Conservation (phyloP, 2,113 vertebrate genomes). For the Stercorarius parasiticus region DNA sequence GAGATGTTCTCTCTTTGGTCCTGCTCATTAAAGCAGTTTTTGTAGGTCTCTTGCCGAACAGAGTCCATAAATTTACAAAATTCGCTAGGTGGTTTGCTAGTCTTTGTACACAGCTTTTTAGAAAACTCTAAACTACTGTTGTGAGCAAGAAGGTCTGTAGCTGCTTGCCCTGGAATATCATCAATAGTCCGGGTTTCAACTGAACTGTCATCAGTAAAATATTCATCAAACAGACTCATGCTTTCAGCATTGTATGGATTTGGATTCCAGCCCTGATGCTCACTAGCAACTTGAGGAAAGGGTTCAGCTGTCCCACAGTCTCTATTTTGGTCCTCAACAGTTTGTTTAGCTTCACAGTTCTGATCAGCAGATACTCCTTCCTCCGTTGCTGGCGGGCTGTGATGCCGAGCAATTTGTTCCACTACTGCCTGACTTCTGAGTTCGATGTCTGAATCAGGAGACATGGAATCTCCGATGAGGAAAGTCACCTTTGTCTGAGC, state of each 20-base stretch:
- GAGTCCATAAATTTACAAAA: slow-evolving; percentile 78
- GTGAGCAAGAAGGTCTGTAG: slow-evolving; percentile 62
- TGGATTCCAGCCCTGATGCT: slow-evolving; percentile 81
- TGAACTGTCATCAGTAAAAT: slow-evolving; percentile 84
- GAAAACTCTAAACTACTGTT: slow-evolving; percentile 72
- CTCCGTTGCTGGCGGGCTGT: slow-evolving; percentile 77
- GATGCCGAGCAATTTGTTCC: slow-evolving; percentile 83
- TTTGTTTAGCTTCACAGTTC: slow-evolving; percentile 71
- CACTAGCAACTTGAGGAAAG: slow-evolving; percentile 74
- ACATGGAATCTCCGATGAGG: slow-evolving; percentile 97
- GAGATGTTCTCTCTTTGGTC: slow-evolving; percentile 84
- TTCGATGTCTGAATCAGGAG: slow-evolving; percentile 95
- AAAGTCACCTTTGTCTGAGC: slow-evolving; percentile 91
- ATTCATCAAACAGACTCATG: slow-evolving; percentile 87
- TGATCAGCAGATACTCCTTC: slow-evolving; percentile 61
- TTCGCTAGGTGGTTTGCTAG: slow-evolving; percentile 60
- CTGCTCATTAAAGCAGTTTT: slow-evolving; percentile 84
- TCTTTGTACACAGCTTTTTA: slow-evolving; percentile 64
- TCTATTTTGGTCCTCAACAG: slow-evolving; percentile 85
- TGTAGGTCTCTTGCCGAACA: slow-evolving; percentile 77
- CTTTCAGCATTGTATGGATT: slow-evolving; percentile 72
- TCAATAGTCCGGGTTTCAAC: slow-evolving; percentile 87
- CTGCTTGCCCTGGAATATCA: slow-evolving; percentile 76
- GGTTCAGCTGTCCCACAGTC: slow-evolving; percentile 67
- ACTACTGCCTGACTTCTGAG: slow-evolving; percentile 82